Percentiles rank a stretch among this genome's conserved stretches.
Conservation (phyloP, 2,797 vertebrate genomes). For the Malurus splendens region DNA sequence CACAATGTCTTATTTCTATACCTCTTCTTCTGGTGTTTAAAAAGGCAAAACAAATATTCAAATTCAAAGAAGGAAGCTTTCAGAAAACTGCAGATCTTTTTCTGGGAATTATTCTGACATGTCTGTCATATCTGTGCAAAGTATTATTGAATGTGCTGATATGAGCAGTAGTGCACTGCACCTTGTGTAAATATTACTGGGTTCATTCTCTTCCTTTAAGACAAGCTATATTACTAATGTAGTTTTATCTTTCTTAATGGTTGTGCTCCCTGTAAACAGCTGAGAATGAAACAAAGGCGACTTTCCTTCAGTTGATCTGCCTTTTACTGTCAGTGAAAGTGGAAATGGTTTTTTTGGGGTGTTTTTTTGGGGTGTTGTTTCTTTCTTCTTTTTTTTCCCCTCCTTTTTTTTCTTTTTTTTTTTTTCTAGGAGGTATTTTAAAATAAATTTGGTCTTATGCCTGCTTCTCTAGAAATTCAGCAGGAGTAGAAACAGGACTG, state of each 20-base stretch:
- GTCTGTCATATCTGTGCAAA: not conserved
- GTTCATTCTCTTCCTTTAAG: not conserved
- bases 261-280: not conserved
- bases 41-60: not conserved
- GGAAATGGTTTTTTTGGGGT: not conserved
- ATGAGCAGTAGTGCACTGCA: not conserved
- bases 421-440: not conserved
- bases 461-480: not conserved
- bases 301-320: not conserved
- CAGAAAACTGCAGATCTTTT: not conserved
- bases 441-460: not conserved
- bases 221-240: not conserved
- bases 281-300: not conserved
- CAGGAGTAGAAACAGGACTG: not conserved
- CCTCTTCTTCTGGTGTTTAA: not conserved
- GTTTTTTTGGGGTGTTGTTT: not conserved
- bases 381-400: too few species aligned
- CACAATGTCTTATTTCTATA: not conserved
- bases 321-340: not conserved
- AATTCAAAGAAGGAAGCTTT: not conserved
- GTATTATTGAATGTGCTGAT: not conserved
- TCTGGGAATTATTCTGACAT: not conserved
- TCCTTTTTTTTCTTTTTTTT: not conserved
- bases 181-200: not conserved
- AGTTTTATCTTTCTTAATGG: not conserved